Conservation (phyloP, 2,888 invertebrate genomes). For the Leptinotarsa juncta region DNA sequence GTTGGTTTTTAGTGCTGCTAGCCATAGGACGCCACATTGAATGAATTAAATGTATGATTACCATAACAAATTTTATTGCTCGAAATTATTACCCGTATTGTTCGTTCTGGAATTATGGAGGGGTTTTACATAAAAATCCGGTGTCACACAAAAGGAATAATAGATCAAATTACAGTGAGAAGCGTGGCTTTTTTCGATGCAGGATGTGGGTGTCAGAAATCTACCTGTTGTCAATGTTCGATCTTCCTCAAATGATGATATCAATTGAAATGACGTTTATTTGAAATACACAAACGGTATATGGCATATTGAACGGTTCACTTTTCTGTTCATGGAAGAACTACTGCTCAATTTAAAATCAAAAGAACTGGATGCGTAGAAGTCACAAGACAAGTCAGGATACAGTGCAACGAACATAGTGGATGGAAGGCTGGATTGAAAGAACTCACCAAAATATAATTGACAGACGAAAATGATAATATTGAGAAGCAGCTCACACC, state of each 20-base stretch:
- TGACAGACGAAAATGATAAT: too few relatives aligned
- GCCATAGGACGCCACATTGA: slow-evolving; percentile 38
- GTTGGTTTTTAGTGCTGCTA: slow-evolving; percentile 26
- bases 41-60: slow-evolving; percentile 41
- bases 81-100: slow-evolving; percentile 38
- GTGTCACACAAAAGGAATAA: slow-evolving; percentile 11
- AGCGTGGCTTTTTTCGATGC: not conserved
- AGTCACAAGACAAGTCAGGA: too few relatives aligned
- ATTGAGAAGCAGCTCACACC: too few relatives aligned
- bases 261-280: too few relatives aligned
- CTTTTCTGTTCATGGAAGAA: too few relatives aligned
- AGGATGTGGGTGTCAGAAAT: slow-evolving; percentile 10
- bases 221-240: slow-evolving; percentile 4
- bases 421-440: too few relatives aligned
- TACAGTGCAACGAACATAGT: too few relatives aligned
- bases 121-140: slow-evolving; percentile 26
- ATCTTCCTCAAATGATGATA: not conserved
- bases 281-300: too few relatives aligned
- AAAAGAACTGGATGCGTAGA: too few relatives aligned
- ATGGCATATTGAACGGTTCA: too few relatives aligned
- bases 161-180: slow-evolving; percentile 18
- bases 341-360: too few relatives aligned
- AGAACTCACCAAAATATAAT: too few relatives aligned
- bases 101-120: slow-evolving; percentile 25
- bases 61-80: slow-evolving; percentile 42